These are phyloP conservation scores for Poeciliopsis prolifica DNA, from an alignment of 2,113 vertebrate genomes.

Conservation along the genomic window DNA sequence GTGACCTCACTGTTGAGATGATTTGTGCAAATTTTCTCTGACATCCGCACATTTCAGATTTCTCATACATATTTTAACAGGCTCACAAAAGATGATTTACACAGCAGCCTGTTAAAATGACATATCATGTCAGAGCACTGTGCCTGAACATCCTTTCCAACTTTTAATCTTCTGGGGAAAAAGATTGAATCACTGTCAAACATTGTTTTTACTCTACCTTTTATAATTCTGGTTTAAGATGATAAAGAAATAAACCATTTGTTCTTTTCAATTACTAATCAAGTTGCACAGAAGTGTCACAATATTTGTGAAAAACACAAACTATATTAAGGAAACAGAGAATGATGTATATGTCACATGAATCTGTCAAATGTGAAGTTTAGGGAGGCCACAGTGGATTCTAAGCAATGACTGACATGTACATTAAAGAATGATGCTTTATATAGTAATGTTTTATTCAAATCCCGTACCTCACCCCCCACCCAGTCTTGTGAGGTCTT, in stretches of 20 bases:
- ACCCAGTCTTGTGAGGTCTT: conserved; percentile 24
- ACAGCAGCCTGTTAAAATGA: conserved; percentile 20
- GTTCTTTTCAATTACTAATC: conserved; percentile 5
- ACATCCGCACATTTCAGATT: conserved; percentile 9
- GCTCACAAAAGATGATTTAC: conserved; percentile 33
- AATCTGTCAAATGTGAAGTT: conserved; percentile 33
- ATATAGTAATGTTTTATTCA: conserved; percentile 64
- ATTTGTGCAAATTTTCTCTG: conserved; percentile 18
- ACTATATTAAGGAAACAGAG: conserved; percentile 16
- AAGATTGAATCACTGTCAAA: conserved; percentile 9
- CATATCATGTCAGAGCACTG: conserved; percentile 21
- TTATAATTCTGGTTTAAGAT: background rate
- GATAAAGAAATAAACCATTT: background rate
- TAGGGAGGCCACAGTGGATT: conserved; percentile 15
- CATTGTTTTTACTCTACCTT: conserved; percentile 5
- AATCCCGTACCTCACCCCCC: conserved; percentile 1
- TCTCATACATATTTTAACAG: conserved; percentile 20
- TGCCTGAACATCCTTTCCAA: conserved; percentile 10
- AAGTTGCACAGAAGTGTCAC: conserved; percentile 1
- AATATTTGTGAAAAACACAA: background rate
- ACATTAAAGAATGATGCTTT: conserved; percentile 55
- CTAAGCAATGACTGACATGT: conserved; percentile 25
- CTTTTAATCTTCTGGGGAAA: conserved; percentile 1
- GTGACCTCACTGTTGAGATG: background rate
- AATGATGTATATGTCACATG: conserved; percentile 20